Conservation (phyloP, 2,888 invertebrate genomes). For the Rhogogaster chlorosoma region DNA sequence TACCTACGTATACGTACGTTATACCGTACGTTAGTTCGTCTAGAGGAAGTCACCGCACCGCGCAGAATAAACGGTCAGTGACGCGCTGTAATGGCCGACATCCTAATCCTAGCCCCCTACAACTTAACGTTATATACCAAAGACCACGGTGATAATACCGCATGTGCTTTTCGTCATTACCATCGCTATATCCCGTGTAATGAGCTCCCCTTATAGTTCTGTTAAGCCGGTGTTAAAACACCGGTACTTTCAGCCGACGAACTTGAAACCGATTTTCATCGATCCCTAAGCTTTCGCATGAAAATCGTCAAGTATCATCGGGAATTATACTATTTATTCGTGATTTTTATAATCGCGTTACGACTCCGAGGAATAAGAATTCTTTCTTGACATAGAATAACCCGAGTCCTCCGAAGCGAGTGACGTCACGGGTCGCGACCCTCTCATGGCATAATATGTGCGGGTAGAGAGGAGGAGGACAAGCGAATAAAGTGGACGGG, state of each 20-base stretch:
- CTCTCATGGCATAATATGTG: slow-evolving; percentile 58
- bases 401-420: slow-evolving; percentile 23
- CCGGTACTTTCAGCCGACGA: background rate
- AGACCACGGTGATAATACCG: slow-evolving; percentile 72
- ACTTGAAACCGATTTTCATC: background rate
- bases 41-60: slow-evolving; percentile 74
- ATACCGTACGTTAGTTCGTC: slow-evolving; percentile 62
- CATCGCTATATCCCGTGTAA: slow-evolving; percentile 66
- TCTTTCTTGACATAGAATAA: background rate
- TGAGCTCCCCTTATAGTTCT: slow-evolving; percentile 61
- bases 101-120: slow-evolving; percentile 78
- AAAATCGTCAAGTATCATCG: background rate
- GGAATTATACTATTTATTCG: background rate
- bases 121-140: slow-evolving; percentile 71
- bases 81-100: slow-evolving; percentile 77
- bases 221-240: slow-evolving; percentile 29
- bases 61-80: slow-evolving; percentile 77
- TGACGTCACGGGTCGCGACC: slow-evolving; percentile 70
- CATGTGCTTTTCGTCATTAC: slow-evolving; percentile 74
- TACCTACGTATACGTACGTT: slow-evolving; percentile 55
- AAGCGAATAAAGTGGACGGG: slow-evolving; percentile 46
- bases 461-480: slow-evolving; percentile 46
- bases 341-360: background rate
- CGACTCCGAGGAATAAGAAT: background rate
- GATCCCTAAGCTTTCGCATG: background rate